Evolutionary conservation across 2,113 vertebrate species (phyloP).

Genomic region (Platycercus adscitus): DNA sequence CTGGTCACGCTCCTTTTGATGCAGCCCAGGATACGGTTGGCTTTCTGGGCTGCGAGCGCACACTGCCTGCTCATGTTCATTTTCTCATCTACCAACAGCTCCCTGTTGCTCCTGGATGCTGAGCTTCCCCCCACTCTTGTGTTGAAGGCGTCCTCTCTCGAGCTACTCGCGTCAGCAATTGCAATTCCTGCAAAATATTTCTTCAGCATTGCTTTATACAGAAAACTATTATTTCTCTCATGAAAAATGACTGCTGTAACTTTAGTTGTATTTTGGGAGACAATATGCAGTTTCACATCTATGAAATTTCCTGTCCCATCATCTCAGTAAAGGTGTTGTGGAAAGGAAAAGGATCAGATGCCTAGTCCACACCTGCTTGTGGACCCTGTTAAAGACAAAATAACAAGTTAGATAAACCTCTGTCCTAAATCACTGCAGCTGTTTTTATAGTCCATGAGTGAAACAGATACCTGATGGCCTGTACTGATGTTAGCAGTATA

Average conservation of each 20-base stretch:
- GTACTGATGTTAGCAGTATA: neutral
- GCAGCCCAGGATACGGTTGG: no score
- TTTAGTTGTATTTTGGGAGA: slow-evolving; percentile 4
- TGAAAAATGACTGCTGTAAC: neutral
- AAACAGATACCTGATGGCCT: neutral
- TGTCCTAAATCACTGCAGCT: neutral
- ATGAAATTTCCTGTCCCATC: neutral
- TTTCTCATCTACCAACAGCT: no score
- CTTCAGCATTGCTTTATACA: neutral
- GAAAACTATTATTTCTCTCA: neutral
- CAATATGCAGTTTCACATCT: neutral
- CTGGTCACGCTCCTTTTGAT: no score
- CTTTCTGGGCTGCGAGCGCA: no score
- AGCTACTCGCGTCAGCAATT: no score
- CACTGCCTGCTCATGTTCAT: no score
- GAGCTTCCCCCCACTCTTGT: no score
- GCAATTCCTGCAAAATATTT: neutral
- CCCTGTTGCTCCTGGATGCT: no score
- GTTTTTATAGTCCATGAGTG: rapidly evolving
- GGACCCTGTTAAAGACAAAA: neutral
- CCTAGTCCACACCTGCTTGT: neutral
- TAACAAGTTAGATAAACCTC: neutral
- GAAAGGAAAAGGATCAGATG: neutral
- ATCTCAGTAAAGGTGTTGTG: neutral
- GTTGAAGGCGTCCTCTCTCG: no score